phyloP scores from a whole-genome alignment of 1,140 invertebrate species.

The Tetramorium simillimum region DNA sequence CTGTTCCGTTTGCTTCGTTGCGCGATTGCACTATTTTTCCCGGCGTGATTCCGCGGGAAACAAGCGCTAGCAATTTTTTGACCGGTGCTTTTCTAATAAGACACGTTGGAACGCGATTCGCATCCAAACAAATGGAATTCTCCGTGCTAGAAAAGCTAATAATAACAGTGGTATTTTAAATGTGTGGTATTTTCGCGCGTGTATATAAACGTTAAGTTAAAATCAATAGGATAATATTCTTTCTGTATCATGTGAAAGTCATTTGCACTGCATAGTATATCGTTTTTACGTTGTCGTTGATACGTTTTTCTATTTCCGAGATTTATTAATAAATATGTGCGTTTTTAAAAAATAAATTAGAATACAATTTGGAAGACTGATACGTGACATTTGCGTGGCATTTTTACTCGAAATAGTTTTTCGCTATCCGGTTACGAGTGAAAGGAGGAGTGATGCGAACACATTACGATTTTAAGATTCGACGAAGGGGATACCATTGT shows the following conservation, averaged over 20 bases:
- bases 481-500: constrained; percentile 80
- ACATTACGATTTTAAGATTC: constrained; percentile 83
- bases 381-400: not conserved
- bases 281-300: too few species aligned
- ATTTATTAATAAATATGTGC: not conserved
- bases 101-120: not conserved
- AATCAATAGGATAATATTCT: not conserved
- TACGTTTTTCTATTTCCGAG: not conserved
- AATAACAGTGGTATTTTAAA: not conserved
- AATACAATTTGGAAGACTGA: constrained; percentile 1
- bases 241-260: too few species aligned
- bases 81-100: not conserved
- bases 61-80: not conserved
- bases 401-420: constrained; percentile 3
- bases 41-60: not conserved
- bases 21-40: constrained; percentile 17
- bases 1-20: not conserved
- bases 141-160: not conserved
- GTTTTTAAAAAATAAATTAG: not conserved
- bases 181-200: not conserved
- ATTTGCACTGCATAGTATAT: not conserved
- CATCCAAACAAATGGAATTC: not conserved
- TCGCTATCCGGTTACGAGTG: not conserved
- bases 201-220: not conserved
- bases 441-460: constrained; percentile 54